Conservation (phyloP, 2,797 vertebrate genomes). For the Toxotes lorentzi region DNA sequence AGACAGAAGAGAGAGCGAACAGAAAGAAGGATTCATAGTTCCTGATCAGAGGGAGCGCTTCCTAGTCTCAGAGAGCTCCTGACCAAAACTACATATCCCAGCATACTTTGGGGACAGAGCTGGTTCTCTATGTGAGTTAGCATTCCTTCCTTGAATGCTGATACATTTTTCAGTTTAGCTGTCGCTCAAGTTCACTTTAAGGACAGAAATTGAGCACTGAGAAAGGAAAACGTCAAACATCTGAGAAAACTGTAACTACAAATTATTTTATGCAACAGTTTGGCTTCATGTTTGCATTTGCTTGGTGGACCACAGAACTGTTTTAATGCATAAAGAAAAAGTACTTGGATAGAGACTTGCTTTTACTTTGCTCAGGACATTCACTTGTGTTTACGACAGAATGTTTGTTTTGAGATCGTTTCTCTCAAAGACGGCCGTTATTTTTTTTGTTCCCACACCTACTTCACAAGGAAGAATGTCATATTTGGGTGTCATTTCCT, state of each 20-base stretch:
- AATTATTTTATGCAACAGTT: constrained; percentile 27
- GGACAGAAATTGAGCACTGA: constrained; percentile 34
- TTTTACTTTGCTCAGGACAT: constrained; percentile 51
- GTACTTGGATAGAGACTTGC: background rate
- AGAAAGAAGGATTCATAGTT: constrained; percentile 83
- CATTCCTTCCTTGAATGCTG: constrained; percentile 11
- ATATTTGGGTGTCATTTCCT: constrained; percentile 77
- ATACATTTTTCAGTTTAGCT: constrained; percentile 32
- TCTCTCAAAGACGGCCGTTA: constrained; percentile 52
- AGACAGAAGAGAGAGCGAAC: constrained; percentile 81
- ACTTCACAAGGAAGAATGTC: constrained; percentile 77
- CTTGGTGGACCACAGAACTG: background rate
- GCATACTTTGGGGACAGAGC: constrained; percentile 49
- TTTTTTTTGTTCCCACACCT: constrained; percentile 66
- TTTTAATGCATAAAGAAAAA: background rate
- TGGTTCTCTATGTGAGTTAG: constrained; percentile 28
- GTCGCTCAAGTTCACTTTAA: constrained; percentile 34
- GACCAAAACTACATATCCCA: constrained; percentile 67
- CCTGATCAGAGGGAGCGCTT: constrained; percentile 84
- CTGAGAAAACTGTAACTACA: constrained; percentile 45
- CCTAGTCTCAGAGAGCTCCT: constrained; percentile 77
- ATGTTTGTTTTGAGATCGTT: constrained; percentile 50
- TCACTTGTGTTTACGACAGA: constrained; percentile 38
- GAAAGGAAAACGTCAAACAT: constrained; percentile 47
- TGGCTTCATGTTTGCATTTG: constrained; percentile 3